Conservation (phyloP, 2,888 invertebrate genomes). For the Camptogramma bilineatum region DNA sequence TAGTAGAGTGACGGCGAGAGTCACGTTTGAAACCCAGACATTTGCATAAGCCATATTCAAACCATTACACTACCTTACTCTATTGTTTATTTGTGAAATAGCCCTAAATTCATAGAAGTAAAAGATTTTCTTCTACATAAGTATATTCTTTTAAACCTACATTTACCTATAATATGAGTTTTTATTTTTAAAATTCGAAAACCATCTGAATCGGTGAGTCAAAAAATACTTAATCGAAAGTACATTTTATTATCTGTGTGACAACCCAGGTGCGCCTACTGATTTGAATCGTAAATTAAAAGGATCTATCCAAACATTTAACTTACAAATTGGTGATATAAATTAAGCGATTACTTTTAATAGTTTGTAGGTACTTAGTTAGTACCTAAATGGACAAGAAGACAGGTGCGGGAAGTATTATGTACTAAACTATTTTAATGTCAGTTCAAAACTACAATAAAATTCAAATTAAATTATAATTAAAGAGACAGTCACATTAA, state of each 20-base stretch:
- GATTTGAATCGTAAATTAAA: slow-evolving; percentile 27
- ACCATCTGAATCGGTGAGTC: too few species aligned
- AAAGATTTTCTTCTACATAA: too few species aligned
- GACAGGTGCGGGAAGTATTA: slow-evolving; percentile 10
- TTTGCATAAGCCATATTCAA: too few species aligned
- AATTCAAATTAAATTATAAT: not conserved
- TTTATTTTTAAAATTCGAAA: too few species aligned
- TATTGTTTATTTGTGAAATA: too few species aligned
- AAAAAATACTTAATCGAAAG: not conserved
- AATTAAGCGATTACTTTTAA: slow-evolving; percentile 19
- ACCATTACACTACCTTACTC: too few species aligned
- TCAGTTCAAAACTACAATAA: not conserved
- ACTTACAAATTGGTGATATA: slow-evolving; percentile 19
- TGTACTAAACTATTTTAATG: not conserved
- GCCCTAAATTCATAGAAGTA: too few species aligned
- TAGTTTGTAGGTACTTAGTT: not conserved
- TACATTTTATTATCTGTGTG: slow-evolving; percentile 1
- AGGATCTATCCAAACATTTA: slow-evolving; percentile 17
- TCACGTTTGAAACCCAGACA: too few species aligned
- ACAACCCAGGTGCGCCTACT: slow-evolving; percentile 26
- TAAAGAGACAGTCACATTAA: not conserved
- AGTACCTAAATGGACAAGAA: not conserved
- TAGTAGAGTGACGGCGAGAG: too few species aligned
- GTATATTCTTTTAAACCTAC: too few species aligned
- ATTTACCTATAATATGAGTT: too few species aligned